phyloP scores from a whole-genome alignment of 2,113 vertebrate species.

The Lycaon pictus region DNA sequence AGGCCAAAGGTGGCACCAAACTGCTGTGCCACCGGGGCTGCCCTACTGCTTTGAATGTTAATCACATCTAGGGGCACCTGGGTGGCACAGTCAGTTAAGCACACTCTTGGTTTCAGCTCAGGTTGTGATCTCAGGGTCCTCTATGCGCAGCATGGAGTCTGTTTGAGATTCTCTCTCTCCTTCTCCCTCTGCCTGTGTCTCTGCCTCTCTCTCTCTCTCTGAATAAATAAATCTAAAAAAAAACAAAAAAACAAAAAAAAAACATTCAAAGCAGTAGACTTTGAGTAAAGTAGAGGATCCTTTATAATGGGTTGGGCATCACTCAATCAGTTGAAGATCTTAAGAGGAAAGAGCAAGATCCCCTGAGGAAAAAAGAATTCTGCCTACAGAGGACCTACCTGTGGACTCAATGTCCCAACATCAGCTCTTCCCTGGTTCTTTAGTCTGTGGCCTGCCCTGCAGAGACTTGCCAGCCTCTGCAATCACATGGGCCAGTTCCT shows the following conservation, averaged over 20 bases:
- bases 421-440: background rate
- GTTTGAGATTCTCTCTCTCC: background rate
- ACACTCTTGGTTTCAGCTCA: background rate
- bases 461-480: background rate
- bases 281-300: background rate
- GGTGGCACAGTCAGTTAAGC: background rate
- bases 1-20: too few species aligned
- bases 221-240: too few species aligned
- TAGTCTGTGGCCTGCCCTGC: background rate
- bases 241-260: too few species aligned
- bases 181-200: too few species aligned
- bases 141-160: background rate
- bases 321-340: background rate
- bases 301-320: background rate
- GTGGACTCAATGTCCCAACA: background rate
- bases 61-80: background rate
- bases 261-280: background rate
- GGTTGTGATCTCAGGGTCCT: background rate
- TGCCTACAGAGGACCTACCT: background rate
- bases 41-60: background rate
- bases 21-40: too few species aligned
- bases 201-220: too few species aligned
- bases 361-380: background rate
- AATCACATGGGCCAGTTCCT: accelerated
- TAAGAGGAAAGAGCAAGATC: background rate